phyloP scores from a whole-genome alignment of 2,113 vertebrate genomes.

The Peromyscus polionotus region DNA sequence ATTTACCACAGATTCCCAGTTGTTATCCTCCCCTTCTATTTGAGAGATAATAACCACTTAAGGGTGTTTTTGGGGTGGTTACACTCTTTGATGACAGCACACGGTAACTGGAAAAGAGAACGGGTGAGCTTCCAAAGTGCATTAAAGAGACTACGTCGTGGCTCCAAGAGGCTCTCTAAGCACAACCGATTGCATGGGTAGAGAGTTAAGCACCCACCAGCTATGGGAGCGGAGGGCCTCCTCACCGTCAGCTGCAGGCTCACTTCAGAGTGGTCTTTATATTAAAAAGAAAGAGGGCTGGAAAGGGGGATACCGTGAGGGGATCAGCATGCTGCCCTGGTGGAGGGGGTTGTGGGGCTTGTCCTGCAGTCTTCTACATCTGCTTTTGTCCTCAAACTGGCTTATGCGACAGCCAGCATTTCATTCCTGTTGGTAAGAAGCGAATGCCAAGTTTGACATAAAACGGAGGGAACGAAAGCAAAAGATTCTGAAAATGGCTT shows the following conservation, averaged over 20 bases:
- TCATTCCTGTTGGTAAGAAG: not conserved
- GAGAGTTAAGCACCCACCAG: not conserved
- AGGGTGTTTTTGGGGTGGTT: not conserved
- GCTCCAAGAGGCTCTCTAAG: not conserved
- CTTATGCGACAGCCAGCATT: not conserved
- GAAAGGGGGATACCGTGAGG: not conserved
- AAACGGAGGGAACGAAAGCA: not conserved
- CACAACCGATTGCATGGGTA: not conserved
- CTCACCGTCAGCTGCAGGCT: not conserved
- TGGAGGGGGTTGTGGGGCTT: too few relatives aligned
- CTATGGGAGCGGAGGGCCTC: too few relatives aligned
- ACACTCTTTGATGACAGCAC: not conserved
- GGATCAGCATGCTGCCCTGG: not conserved
- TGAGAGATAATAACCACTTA: constrained; percentile 11
- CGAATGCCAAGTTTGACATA: not conserved
- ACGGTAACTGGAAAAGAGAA: not conserved
- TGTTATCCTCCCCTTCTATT: not conserved
- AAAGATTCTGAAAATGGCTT: constrained; percentile 55
- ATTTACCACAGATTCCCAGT: not conserved
- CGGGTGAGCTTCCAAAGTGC: not conserved
- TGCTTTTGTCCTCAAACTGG: not conserved
- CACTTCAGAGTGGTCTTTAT: not conserved
- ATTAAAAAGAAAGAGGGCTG: not conserved
- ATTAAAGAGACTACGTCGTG: not conserved
- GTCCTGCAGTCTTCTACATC: fast-evolving